Percentiles rank a stretch among this genome's conserved stretches.
phyloP scores from a whole-genome alignment of 2,888 invertebrate species.

The Trissolcus japonicus region DNA sequence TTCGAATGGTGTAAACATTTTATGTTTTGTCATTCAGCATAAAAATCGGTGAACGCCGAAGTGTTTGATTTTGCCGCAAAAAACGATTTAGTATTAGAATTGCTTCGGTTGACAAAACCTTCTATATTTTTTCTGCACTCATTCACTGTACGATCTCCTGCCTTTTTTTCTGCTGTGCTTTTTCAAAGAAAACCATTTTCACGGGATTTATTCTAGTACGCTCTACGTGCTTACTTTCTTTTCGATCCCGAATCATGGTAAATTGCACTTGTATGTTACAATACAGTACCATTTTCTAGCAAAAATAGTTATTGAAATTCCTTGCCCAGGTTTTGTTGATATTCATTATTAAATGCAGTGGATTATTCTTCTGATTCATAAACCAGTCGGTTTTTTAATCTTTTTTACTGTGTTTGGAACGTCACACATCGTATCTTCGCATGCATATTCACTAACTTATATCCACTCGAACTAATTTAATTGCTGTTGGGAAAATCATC shows the following conservation, averaged over 20 bases:
- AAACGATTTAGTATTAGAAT: conserved; percentile 25
- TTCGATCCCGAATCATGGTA: conserved; percentile 33
- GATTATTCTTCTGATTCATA: background rate
- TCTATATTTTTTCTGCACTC: conserved; percentile 12
- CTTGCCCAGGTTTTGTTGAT: conserved; percentile 9
- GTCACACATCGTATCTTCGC: background rate
- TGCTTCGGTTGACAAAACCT: conserved; percentile 30
- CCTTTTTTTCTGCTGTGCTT: conserved; percentile 19
- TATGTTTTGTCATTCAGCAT: background rate
- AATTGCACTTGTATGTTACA: conserved; percentile 39
- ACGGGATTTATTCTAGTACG: conserved; percentile 39
- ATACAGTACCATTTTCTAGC: conserved; percentile 18
- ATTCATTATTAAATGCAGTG: conserved; percentile 12
- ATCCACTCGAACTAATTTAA: no score
- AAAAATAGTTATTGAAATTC: conserved; percentile 23
- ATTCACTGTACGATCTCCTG: conserved; percentile 19
- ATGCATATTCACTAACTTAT: conserved; percentile 1
- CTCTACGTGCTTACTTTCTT: conserved; percentile 30
- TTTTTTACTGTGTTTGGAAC: no score
- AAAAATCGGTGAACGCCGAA: background rate
- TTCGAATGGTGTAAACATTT: background rate
- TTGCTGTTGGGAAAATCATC: no score
- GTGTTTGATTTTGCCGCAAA: conserved; percentile 29
- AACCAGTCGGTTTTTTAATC: background rate
- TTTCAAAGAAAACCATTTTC: conserved; percentile 48